phyloP scores from a whole-genome alignment of 2,888 invertebrate species.

The Conus canariensis region DNA sequence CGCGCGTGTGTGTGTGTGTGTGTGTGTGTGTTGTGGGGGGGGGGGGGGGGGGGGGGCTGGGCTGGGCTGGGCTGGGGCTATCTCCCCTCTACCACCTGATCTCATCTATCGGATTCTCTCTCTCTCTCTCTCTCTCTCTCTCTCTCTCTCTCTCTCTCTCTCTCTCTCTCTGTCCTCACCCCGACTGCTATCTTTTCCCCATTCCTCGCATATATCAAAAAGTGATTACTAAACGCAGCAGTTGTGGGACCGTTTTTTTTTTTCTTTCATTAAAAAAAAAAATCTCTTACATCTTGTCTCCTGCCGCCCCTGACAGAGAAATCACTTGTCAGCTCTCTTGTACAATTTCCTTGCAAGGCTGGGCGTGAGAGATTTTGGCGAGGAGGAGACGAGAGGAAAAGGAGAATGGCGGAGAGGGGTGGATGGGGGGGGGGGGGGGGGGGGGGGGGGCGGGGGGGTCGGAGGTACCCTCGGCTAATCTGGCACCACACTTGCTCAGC shows the following conservation, averaged over 20 bases:
- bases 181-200: neutral
- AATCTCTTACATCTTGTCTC: neutral
- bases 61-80: too few species aligned
- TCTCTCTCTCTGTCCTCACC: neutral
- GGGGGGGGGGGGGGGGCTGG: too few species aligned
- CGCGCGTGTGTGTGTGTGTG: too few species aligned
- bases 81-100: too few species aligned
- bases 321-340: slow-evolving; percentile 24
- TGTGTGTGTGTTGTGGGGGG: too few species aligned
- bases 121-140: neutral
- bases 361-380: neutral
- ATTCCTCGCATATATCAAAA: neutral
- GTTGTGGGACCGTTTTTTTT: neutral
- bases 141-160: neutral
- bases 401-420: neutral
- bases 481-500: neutral
- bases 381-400: neutral
- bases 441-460: neutral
- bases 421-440: neutral
- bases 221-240: neutral
- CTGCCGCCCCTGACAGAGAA: slow-evolving; percentile 5
- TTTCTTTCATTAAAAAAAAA: neutral
- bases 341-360: neutral
- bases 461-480: neutral
- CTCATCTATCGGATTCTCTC: neutral